Base-by-base conservation (phyloP, 2,113 vertebrate genomes). In the Ammodytes marinus region DNA sequence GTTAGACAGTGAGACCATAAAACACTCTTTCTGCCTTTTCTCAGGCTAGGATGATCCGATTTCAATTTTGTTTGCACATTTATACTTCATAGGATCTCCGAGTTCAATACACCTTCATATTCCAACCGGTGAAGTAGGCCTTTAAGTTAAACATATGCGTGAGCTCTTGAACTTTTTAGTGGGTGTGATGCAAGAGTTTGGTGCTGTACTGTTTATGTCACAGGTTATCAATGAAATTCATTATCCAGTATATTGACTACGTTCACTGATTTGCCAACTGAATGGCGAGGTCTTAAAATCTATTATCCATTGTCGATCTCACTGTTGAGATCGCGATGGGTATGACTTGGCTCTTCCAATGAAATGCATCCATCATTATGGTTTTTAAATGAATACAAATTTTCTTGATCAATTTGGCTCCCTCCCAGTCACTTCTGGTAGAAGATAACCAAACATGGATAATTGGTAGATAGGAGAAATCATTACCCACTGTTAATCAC, bases 391-490 rank as follows among this genome's bases (percentile, higher is more conserved):
- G 43, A 84, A 89, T 80, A 83, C 49, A 80, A 78, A 89, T 88
- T 77, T 87, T 60, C 17, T 3, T 1, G 58, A 93, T 89, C 84
- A 90, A 76, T 86, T 88, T 90, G 59, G 65, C 86, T 77, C 55
- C 70, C 71, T 90, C 85, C 85, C 84, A 83, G 82, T 91, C 80
- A 85, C 82, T 83, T 83, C 75, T 89, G 68, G 49, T 77, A 73
- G 63, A 49, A 85, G 86, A 91, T 91, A 93, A 89, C 89, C 84
- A 91, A 88, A 93, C 88, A 83, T 69, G 80, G 84, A 88, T 88
- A 89, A 92, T 92, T 89, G 79, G 75, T 65, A 82, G 85, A 88
- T 87, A 84, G 77, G 75, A 59, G 55, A 88, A 89, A 89, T 87
- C 76, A 91, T 90, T 86, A 89, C 59, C 76, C 73, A 64, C 67